phyloP scores from a whole-genome alignment of 2,888 invertebrate genomes.

The Bellardia pandia region DNA sequence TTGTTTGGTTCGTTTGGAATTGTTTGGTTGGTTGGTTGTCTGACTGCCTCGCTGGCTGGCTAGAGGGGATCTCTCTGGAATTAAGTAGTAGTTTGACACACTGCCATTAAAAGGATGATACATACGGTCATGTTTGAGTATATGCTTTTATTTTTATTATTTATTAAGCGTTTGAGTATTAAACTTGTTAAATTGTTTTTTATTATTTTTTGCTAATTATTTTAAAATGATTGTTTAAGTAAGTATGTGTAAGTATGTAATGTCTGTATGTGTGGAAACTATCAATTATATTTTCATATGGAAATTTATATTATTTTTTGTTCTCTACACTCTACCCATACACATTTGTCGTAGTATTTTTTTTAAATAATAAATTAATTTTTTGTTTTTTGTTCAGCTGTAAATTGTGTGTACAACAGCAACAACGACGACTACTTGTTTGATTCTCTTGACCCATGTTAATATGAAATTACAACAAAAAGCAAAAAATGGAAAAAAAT shows the following conservation, averaged over 20 bases:
- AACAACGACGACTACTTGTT: conserved; percentile 67
- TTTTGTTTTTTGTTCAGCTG: conserved; percentile 9
- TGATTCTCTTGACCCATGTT: conserved; percentile 70
- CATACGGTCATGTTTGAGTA: neutral
- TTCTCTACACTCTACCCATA: conserved; percentile 51
- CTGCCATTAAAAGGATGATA: conserved; percentile 50
- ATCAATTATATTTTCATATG: conserved; percentile 75
- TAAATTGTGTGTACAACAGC: conserved; percentile 45
- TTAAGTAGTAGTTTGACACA: conserved; percentile 68
- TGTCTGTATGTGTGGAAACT: conserved; percentile 67
- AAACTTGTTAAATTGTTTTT: conserved; percentile 54
- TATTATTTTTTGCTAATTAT: conserved; percentile 62
- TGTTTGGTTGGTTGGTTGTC: conserved; percentile 50
- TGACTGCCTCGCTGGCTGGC: conserved; percentile 41
- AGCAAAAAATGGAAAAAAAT: neutral
- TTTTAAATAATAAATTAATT: conserved; percentile 57
- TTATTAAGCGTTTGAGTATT: conserved; percentile 54
- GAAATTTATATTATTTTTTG: conserved; percentile 66
- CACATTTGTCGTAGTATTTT: conserved; percentile 60
- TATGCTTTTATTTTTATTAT: conserved; percentile 48
- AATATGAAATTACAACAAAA: conserved; percentile 32
- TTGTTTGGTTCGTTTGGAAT: conserved; percentile 55
- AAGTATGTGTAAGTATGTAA: neutral
- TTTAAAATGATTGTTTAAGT: conserved; percentile 53
- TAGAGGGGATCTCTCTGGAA: conserved; percentile 59